Evolutionary conservation across 2,888 invertebrate species (phyloP).

Genomic region (Lasioglossum leucozonium): DNA sequence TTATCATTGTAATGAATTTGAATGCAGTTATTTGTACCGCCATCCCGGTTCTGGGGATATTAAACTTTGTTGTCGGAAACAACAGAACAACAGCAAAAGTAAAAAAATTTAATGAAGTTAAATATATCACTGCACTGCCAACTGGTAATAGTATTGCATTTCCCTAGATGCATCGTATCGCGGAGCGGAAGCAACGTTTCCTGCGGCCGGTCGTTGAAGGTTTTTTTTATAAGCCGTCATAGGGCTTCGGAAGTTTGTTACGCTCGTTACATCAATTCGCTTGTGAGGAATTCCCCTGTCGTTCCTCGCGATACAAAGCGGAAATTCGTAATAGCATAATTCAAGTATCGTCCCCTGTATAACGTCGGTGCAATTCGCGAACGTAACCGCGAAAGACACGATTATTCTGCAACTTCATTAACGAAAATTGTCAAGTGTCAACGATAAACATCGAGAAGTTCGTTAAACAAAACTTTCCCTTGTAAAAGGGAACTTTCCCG

Average conservation of each 20-base stretch:
- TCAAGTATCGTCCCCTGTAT: neutral
- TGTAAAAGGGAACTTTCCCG: too few species aligned
- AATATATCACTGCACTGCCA: neutral
- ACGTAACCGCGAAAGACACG: neutral
- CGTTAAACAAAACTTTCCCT: neutral
- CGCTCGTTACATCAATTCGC: constrained; percentile 18
- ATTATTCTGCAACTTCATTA: neutral
- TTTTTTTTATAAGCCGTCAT: neutral
- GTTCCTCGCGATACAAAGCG: neutral
- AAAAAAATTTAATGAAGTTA: neutral
- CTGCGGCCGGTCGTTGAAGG: neutral
- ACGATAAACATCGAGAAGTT: neutral
- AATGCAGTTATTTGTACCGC: neutral
- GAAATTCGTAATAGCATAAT: constrained; percentile 14
- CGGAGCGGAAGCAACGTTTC: neutral
- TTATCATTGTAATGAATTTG: neutral
- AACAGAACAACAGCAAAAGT: neutral
- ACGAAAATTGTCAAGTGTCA: neutral
- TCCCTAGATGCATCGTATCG: neutral
- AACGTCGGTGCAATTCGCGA: neutral
- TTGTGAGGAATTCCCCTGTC: neutral
- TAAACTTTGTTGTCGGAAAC: neutral
- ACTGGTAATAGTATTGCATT: neutral
- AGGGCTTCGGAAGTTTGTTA: neutral
- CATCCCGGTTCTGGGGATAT: neutral